These are phyloP conservation scores for Phoenicopterus ruber DNA, from an alignment of 2,113 vertebrate species.

Conservation along the genomic window DNA sequence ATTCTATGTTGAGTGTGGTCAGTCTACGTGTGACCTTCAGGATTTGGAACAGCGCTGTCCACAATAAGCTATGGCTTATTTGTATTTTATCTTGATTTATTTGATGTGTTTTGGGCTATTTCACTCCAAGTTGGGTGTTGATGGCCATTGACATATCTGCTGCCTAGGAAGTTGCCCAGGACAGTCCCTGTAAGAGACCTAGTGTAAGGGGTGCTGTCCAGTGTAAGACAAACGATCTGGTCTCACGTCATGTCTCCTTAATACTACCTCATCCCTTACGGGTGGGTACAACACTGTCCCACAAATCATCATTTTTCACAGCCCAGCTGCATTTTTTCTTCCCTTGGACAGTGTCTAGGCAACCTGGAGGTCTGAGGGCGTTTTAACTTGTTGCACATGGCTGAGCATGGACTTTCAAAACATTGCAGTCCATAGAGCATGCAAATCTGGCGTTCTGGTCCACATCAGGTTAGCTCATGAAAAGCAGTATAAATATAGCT, in stretches of 20 bases:
- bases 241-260: neutral
- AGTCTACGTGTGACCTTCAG: neutral
- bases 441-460: neutral
- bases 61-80: neutral
- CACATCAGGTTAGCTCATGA: neutral
- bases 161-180: neutral
- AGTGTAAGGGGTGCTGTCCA: neutral
- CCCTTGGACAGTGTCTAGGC: neutral
- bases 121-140: neutral
- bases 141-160: neutral
- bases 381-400: neutral
- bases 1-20: neutral
- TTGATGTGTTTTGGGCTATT: neutral
- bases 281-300: neutral
- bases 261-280: neutral
- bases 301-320: neutral
- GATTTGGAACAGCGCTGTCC: neutral
- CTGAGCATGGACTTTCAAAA: neutral
- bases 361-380: neutral
- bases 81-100: neutral
- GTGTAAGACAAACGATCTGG: neutral
- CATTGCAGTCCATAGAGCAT: neutral
- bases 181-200: neutral
- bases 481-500: neutral
- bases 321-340: neutral